A percentile compares a stretch with the other conserved stretches of the same genome.
Conservation (phyloP, 2,888 invertebrate genomes). For the Altica lythri region DNA sequence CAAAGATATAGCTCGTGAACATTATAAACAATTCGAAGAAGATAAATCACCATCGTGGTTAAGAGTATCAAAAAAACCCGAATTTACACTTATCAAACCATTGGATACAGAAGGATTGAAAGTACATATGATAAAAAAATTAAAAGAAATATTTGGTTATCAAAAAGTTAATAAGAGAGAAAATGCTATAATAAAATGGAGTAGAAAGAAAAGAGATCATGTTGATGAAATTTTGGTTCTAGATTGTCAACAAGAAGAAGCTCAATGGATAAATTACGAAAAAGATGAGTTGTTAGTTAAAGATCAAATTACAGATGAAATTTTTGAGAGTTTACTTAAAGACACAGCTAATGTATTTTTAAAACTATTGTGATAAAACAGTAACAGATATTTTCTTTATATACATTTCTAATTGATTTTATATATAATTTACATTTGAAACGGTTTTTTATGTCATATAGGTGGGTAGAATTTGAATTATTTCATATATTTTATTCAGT, state of each 20-base stretch:
- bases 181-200: conserved; percentile 65
- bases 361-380: conserved; percentile 25
- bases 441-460: no score
- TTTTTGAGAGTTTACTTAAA: conserved; percentile 61
- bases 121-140: conserved; percentile 60
- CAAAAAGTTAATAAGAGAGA: conserved; percentile 61
- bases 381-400: background rate
- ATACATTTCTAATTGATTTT: background rate
- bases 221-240: conserved; percentile 74
- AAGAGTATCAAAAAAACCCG: conserved; percentile 51
- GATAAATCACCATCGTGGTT: conserved; percentile 62
- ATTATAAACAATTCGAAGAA: conserved; percentile 57
- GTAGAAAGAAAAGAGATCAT: conserved; percentile 68
- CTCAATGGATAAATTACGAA: conserved; percentile 75
- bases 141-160: conserved; percentile 61
- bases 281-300: conserved; percentile 72
- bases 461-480: no score
- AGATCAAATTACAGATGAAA: conserved; percentile 63
- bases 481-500: no score
- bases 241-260: conserved; percentile 73
- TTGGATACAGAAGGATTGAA: conserved; percentile 59
- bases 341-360: conserved; percentile 56
- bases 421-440: no score
- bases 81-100: conserved; percentile 56
- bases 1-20: conserved; percentile 63